Evolutionary conservation across 2,113 vertebrate species (phyloP), one percentile per base, ranked within the genome.

Genomic region (Rhinopomastus cyanomelas): DNA sequence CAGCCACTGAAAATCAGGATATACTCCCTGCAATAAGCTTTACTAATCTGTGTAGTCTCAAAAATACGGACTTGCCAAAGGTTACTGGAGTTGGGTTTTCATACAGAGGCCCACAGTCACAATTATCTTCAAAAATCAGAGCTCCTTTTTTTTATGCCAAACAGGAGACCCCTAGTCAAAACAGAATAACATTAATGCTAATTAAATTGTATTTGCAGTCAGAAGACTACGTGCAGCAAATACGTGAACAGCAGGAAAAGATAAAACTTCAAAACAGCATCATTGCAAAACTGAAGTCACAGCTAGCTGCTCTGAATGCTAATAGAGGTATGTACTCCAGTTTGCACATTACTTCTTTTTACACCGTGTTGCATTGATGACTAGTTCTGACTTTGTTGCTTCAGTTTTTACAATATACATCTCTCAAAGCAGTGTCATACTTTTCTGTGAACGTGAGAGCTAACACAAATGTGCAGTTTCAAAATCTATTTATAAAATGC

Each of bases 151-250:
- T 85, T 67, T 85, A 62, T 87, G 76, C 69, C 91, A 83, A 80
- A 74, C 44, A 53, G 73, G 56, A 91, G 83, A 84, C 48, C 81
- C 37, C 36, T 91, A 77, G 72, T 87, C 65, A 79, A 88, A 87
- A 90, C 69, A 86, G 78, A 85, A 6, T 84, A 83, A 94, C 60
- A 93, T 83, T 95, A 89, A 88, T 80, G 62, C 91, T 97, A 96
- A 97, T 96, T 97, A 83, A 84, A 97, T 96, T 95, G 55, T 97
- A 90, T 96, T 97, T 98, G 92, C 98, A 99, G 99, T 99, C 98
- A 85, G 98, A 99, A 93, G 97, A 95, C 97, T 99, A 98, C 97
- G 97, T 98, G 91, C 97, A 97, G 89, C 97, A 98, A 97, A 98
- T 98, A 95, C 96, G 95, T 90, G 97, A 98, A 90, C 98, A 99